Evolutionary conservation across 1,140 invertebrate genomes (phyloP).

Genomic region (Bombus sylvicola): DNA sequence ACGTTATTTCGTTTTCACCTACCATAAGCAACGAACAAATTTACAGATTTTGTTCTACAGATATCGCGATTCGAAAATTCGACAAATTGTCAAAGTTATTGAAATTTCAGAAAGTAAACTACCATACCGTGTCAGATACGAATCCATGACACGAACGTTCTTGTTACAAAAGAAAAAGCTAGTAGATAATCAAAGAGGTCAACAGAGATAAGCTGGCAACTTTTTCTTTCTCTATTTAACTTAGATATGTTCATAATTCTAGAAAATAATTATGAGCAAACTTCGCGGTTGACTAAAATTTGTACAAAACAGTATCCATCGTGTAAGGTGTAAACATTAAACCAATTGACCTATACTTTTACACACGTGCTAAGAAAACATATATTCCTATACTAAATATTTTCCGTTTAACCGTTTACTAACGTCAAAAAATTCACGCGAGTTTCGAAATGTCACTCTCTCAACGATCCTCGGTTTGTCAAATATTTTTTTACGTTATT

Average conservation of each 20-base stretch:
- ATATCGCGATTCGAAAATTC: background rate
- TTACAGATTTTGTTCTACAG: background rate
- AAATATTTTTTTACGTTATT: background rate
- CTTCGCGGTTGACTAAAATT: background rate
- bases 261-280: background rate
- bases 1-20: background rate
- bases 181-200: background rate
- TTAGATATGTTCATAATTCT: background rate
- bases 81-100: background rate
- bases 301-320: background rate
- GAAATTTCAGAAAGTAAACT: background rate
- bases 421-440: background rate
- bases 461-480: background rate
- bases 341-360: background rate
- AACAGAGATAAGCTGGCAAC: background rate
- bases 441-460: background rate
- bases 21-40: background rate
- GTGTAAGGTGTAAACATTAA: background rate
- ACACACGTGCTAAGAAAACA: background rate
- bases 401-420: constrained; percentile 13
- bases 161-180: background rate
- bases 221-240: background rate
- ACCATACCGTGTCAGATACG: background rate
- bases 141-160: background rate
- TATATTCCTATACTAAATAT: background rate